These are phyloP conservation scores for Uloborus plumipes DNA, from an alignment of 2,888 invertebrate species.

Conservation along the genomic window DNA sequence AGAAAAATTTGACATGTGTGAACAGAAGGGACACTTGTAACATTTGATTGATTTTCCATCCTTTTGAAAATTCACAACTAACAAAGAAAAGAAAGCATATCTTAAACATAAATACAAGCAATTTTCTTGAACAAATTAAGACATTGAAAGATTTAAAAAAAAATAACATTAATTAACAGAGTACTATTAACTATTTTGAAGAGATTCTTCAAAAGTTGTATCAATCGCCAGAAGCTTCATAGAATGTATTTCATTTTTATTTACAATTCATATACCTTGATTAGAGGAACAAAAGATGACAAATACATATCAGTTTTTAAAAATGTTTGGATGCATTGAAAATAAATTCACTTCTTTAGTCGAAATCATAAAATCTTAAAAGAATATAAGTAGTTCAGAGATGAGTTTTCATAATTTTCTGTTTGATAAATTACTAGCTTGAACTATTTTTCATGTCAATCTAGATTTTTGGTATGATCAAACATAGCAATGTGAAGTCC, in stretches of 20 bases:
- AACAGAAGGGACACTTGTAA: conserved; percentile 34
- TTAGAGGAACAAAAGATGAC: not conserved
- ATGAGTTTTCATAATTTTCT: no score
- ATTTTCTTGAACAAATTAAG: not conserved
- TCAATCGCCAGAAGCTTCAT: not conserved
- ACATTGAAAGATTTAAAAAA: not conserved
- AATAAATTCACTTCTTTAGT: no score
- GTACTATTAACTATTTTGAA: not conserved
- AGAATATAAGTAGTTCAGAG: no score
- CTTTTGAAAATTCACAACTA: conserved; percentile 2
- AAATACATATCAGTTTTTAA: not conserved
- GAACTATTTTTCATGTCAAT: no score
- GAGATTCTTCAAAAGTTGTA: not conserved
- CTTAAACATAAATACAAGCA: not conserved
- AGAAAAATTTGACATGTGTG: conserved; percentile 29
- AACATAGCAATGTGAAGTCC: no score
- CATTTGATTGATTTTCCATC: conserved; percentile 14
- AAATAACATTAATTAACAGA: no score
- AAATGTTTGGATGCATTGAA: no score
- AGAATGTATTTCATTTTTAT: not conserved
- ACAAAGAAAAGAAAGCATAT: conserved; percentile 1
- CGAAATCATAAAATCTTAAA: no score
- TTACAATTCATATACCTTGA: not conserved
- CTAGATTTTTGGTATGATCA: no score
- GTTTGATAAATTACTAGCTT: no score